Evolutionary conservation across 2,797 vertebrate species (phyloP).

Genomic region (Pyrrhura leucotis): DNA sequence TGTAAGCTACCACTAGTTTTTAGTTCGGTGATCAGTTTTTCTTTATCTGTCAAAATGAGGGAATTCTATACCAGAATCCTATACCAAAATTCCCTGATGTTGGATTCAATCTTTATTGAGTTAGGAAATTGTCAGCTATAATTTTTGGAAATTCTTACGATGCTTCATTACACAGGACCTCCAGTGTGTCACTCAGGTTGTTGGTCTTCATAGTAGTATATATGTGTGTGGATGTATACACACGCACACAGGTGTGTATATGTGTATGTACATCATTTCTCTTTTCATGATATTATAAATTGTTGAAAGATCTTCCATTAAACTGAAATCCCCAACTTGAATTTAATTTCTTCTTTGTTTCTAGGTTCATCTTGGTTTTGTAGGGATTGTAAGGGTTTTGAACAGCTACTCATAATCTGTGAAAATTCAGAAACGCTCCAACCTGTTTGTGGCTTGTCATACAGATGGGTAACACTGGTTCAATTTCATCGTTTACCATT

Average conservation of each 20-base stretch:
- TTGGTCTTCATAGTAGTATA: not conserved
- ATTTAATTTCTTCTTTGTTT: not conserved
- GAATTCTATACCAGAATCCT: not conserved
- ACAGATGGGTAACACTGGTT: not conserved
- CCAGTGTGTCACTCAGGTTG: not conserved
- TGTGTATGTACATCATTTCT: not conserved
- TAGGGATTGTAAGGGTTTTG: not conserved
- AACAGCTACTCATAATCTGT: not conserved
- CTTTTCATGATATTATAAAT: not conserved
- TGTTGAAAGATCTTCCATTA: not conserved
- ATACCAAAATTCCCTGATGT: not conserved
- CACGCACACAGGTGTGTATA: accelerated
- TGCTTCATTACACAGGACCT: not conserved
- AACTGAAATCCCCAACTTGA: not conserved
- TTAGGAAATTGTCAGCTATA: not conserved
- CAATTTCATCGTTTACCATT: not conserved
- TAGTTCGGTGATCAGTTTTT: not conserved
- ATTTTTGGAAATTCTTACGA: not conserved
- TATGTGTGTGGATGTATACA: not conserved
- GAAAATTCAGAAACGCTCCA: not conserved
- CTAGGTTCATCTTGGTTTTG: not conserved
- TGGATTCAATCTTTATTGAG: conserved; percentile 1
- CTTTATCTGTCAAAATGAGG: conserved; percentile 15
- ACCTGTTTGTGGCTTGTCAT: not conserved
- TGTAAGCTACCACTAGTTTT: conserved; percentile 3